Base-by-base conservation (phyloP, 2,113 vertebrate genomes). In the Chaetura pelagica region DNA sequence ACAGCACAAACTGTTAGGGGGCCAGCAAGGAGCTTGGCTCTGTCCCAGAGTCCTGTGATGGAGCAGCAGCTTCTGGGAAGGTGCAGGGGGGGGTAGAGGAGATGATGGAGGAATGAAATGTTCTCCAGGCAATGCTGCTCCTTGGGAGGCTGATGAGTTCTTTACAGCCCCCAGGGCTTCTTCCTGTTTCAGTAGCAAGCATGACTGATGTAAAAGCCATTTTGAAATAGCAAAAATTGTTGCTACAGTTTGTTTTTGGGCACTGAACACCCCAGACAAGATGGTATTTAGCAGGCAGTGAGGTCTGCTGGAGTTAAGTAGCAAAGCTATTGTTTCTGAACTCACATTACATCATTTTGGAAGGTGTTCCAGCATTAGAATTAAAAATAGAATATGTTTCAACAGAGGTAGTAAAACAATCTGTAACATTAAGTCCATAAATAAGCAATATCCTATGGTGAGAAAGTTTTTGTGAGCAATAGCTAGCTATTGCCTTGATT, bases 311-410 rank as follows among this genome's bases (percentile, higher is more conserved):
- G 66, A 93, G 59, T 61, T 76, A 89, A 91, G 89, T 40, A 85
- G 49, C 73, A 87, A 84, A 87, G 54, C 54, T 93, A 32, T 89
- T 85, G 81, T 82, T 93, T 79, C n/a, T 87, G 71, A 92, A 69
- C 57, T 90, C 0, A 0, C 15, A 4, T 84, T 77, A 58, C 52
- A 69, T 4, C 40, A 12, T 34, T 63, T 62, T 87, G 87, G 35
- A 90, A 94, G 34, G 30, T 7, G 0, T 93, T 90, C 12, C 34
- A 64, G 9, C 35, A 18, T 23, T 17, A 82, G 54, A 87, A 68
- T 64, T 80, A 73, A 77, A 76, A 86, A 40, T n/a, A 72, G 6
- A 49, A 49, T 61, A 82, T 8, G 9, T 85, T 90, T 72, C 29
- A 66, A 46, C 35, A 78, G 71, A 93, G 54, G 32, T 46, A 69